Percentiles rank a stretch among this genome's conserved stretches.
Evolutionary conservation across 2,888 invertebrate genomes (phyloP).

Genomic region (Drosophila sordidapex): DNA sequence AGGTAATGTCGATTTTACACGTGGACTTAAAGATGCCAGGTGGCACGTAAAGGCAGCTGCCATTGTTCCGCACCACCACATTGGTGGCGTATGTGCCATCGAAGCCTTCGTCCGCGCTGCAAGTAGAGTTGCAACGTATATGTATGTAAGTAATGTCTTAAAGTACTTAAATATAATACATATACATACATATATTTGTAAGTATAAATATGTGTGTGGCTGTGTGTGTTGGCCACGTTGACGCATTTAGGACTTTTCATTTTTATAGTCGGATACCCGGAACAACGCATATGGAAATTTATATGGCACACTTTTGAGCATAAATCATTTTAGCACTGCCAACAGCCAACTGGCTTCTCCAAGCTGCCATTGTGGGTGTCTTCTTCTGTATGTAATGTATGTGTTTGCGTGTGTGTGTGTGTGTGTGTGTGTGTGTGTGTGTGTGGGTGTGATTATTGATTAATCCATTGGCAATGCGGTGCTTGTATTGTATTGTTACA

Average conservation of each 20-base stretch:
- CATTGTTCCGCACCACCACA: conserved; percentile 97
- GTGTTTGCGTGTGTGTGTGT: neutral
- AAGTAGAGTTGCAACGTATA: conserved; percentile 55
- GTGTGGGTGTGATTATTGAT: conserved; percentile 58
- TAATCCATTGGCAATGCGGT: conserved; percentile 62
- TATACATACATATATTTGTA: conserved; percentile 5
- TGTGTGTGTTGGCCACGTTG: conserved; percentile 40
- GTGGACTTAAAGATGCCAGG: conserved; percentile 99
- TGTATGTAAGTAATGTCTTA: conserved; percentile 37
- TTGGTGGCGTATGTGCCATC: conserved; percentile 99
- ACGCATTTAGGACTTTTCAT: conserved; percentile 47
- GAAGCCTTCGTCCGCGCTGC: conserved; percentile 99
- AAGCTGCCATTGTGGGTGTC: neutral
- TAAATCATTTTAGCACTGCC: conserved; percentile 60
- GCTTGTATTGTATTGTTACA: conserved; percentile 41
- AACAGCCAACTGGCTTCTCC: conserved; percentile 27
- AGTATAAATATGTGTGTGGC: neutral
- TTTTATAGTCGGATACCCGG: conserved; percentile 30
- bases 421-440: neutral
- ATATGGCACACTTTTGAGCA: conserved; percentile 63
- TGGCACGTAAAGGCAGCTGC: conserved; percentile 97
- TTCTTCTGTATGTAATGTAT: neutral
- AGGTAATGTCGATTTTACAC: conserved; percentile 99
- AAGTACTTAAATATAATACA: conserved; percentile 20
- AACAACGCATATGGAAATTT: conserved; percentile 57